Evolutionary conservation across 2,113 vertebrate species (phyloP), one percentile per base, ranked within the genome.

Genomic region (Chauna torquata): DNA sequence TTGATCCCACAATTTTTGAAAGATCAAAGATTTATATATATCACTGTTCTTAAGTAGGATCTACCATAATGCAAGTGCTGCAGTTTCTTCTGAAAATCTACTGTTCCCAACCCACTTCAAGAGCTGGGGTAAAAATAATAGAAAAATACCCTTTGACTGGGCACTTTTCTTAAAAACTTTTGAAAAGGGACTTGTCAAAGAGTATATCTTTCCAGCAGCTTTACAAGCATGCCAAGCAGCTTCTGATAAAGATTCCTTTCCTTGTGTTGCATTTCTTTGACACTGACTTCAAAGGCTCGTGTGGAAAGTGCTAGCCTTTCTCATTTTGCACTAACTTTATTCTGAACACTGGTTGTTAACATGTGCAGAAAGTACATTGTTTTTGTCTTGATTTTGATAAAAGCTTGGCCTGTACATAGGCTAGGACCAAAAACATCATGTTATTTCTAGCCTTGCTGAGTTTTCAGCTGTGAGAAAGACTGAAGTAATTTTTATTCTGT

Each of bases 1-100:
- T 98, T 98, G 95, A 97, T 98, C 95, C 59, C 28, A 24, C 25
- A 84, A 22, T 94, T 96, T 92, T 92, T 93, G 79, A 58, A 94
- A 98, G 94, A 98, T 98, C 94, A 98, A 98, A 98, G 95, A 96
- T 97, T 95, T 32, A 59, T 88, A 96, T 2, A 1, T 96, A 96
- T 95, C 64, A 80, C 74, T 68, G 22, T 87, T 58, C 36, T 95
- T 97, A 93, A 91, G 78, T 64, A 94, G 66, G 49, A 88, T 72
- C 83, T 65, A 82, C 5, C 64, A 59, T 61, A 95, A 93, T 24
- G 34, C 1, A 1, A 61, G 64, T 82, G 32, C 24, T 94, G 23
- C 76, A 71, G 13, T 89, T 86, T 92, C 65, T 88, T 96, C n/a
- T 12, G 17, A 92, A 95, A 70, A 87, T 49, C 16, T 54, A 19